Evolutionary conservation across 2,113 vertebrate species (phyloP).

Genomic region (Clarias macrocephalus): DNA sequence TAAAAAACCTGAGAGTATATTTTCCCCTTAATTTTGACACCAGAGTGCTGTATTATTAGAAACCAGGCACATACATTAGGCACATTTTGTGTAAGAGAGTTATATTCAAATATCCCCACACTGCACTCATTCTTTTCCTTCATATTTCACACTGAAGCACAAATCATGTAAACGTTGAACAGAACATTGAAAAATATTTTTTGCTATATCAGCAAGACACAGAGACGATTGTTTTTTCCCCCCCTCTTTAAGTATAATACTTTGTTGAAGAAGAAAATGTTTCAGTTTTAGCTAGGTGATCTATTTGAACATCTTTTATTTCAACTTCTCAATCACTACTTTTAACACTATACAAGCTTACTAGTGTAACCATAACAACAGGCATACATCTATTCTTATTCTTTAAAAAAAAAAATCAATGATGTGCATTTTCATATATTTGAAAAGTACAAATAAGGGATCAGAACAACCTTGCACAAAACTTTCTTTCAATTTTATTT

Average conservation of each 20-base stretch:
- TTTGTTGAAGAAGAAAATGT: background rate
- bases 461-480: background rate
- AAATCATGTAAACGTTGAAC: background rate
- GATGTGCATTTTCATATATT: background rate
- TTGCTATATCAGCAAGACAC: background rate
- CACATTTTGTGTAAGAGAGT: background rate
- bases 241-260: background rate
- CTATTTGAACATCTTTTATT: background rate
- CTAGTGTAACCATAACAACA: background rate
- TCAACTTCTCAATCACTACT: background rate
- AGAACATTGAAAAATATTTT: background rate
- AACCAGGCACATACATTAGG: background rate
- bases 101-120: slow-evolving; percentile 13
- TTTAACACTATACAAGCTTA: background rate
- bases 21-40: background rate
- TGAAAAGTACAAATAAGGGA: background rate
- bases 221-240: background rate
- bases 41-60: background rate
- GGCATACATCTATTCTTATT: background rate
- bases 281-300: background rate
- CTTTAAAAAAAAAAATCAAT: background rate
- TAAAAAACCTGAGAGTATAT: background rate
- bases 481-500: background rate
- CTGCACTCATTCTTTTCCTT: background rate
- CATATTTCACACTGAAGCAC: background rate